Base-by-base conservation (phyloP, 2,888 invertebrate genomes). In the Hypolimnas misippus region DNA sequence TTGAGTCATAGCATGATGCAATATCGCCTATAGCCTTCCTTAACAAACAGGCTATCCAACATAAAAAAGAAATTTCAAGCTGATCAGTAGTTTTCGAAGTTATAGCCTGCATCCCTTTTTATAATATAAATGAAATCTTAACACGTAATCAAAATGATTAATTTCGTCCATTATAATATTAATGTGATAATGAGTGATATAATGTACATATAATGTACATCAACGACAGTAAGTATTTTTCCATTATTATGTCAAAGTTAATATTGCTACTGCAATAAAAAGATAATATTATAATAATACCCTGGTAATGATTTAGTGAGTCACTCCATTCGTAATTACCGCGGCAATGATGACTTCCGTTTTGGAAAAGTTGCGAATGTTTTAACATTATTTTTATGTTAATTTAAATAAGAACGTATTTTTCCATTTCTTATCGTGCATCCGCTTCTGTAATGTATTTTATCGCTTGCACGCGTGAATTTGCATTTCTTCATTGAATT, bases 391-490 rank as follows among this genome's bases (percentile, higher is more conserved):
- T 51, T 51, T 33, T 17, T 31, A 19, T 33, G 33, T 51, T 51
- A 33, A 33, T 33, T 33, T 31, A 46, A 21, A 51, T 51, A 33
- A 10, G 51, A 33, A 51, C 33, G 51, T 33, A 17, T 51, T 31
- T 51, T 51, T 51, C 51, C 51, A 31, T 21, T 46, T 17, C 33
- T 19, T 51, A 51, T 51, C 51, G 35, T 35, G 31, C 21, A 35
- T 53, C 52, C 52, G 52, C 7, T 53, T 38, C 19, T 38, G 35
- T 53, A 53, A 53, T 53, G 19, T 35, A 14, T 53, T 38, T 53
- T 53, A 53, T 53, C 52, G 19, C 38, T 53, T 21, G 29, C 17
- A 52, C 21, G 17, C 21, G 14, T 8, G 12, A 14, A 14, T 35
- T 52, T 52, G 35, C 52, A 52, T 52, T 52, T 52, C 19, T 35